phyloP scores from a whole-genome alignment of 1,140 invertebrate species.

The Trichonephila clavipes region DNA sequence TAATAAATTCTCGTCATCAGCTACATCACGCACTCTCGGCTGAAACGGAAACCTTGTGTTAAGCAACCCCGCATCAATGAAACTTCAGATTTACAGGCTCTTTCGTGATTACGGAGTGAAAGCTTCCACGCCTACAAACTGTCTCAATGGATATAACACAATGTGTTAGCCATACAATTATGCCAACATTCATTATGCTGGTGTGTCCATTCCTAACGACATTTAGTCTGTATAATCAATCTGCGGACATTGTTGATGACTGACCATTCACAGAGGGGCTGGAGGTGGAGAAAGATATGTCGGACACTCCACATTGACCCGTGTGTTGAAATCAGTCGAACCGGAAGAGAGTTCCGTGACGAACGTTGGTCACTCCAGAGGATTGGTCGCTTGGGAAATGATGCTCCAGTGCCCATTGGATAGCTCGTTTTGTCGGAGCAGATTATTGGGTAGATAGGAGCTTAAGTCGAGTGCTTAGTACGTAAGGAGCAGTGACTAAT shows the following conservation, averaged over 20 bases:
- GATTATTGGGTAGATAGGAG: constrained; percentile 1
- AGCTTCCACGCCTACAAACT: neutral
- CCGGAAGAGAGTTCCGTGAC: constrained; percentile 36
- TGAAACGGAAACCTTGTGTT: neutral
- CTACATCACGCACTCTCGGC: neutral
- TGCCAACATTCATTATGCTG: constrained; percentile 33
- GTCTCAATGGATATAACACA: neutral
- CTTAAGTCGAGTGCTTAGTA: neutral
- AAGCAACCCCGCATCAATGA: neutral
- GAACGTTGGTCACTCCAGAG: constrained; percentile 27
- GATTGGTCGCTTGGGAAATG: constrained; percentile 29
- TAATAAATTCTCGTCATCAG: neutral
- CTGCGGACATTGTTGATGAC: constrained; percentile 38
- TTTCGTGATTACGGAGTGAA: constrained; percentile 12
- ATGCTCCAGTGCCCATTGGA: constrained; percentile 5
- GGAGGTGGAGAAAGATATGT: constrained; percentile 3
- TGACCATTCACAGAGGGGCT: constrained; percentile 7
- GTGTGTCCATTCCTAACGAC: constrained; percentile 42
- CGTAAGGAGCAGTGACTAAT: neutral
- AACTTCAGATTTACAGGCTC: constrained; percentile 13
- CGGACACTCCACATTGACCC: neutral
- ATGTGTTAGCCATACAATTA: constrained; percentile 20
- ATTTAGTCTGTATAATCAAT: constrained; percentile 41
- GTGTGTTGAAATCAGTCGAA: neutral
- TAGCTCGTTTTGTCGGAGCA: constrained; percentile 34